These are phyloP conservation scores for Corythoichthys intestinalis DNA, from an alignment of 2,113 vertebrate genomes.

Conservation along the genomic window DNA sequence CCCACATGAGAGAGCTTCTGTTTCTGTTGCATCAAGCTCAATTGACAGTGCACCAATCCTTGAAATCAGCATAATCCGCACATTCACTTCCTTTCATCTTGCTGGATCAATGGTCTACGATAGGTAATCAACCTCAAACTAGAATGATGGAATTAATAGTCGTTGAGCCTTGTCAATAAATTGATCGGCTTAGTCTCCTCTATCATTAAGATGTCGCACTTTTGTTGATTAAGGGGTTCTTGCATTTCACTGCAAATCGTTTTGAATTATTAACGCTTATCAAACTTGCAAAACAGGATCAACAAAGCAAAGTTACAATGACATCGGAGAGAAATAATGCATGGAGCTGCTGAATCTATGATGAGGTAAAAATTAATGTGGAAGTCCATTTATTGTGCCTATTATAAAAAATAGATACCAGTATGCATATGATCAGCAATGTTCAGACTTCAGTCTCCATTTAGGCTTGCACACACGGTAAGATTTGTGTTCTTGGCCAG, in stretches of 20 bases:
- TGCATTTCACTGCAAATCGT: conserved; percentile 23
- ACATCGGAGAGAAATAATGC: neutral
- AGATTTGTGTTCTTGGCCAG: too few species aligned
- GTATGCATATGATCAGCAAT: too few species aligned
- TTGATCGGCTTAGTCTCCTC: conserved; percentile 36
- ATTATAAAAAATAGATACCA: neutral
- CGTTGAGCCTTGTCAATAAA: conserved; percentile 39
- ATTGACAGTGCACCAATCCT: conserved; percentile 41
- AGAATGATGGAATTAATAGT: conserved; percentile 32
- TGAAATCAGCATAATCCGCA: conserved; percentile 45
- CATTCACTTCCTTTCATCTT: conserved; percentile 32
- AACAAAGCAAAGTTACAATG: conserved; percentile 2
- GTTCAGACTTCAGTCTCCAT: too few species aligned
- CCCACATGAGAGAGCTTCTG: neutral
- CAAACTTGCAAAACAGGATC: conserved; percentile 39
- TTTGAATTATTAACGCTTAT: conserved; percentile 41
- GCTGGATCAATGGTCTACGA: conserved; percentile 50
- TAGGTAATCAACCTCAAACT: conserved; percentile 1
- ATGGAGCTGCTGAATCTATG: conserved; percentile 15
- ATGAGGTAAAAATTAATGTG: neutral
- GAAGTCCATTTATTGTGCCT: neutral
- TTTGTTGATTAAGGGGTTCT: conserved; percentile 44
- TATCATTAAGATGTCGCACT: conserved; percentile 31
- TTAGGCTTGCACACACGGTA: too few species aligned
- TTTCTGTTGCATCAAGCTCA: conserved; percentile 2